Conservation (phyloP, 2,888 invertebrate species). For the Horisme vitalbata region DNA sequence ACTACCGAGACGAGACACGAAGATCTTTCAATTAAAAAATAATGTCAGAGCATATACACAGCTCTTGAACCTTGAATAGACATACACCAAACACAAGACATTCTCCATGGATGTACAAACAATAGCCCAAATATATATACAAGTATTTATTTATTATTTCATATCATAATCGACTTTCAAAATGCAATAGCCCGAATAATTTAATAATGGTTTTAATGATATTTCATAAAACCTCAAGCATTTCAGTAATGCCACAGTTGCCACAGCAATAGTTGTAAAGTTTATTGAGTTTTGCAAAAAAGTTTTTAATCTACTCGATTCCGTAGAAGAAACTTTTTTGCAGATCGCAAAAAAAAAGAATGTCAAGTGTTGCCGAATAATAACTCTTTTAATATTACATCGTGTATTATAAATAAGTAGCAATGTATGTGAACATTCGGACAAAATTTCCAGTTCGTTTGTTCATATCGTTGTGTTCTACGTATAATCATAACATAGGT, state of each 20-base stretch:
- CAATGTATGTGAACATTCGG: conserved; percentile 51
- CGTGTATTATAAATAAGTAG: conserved; percentile 75
- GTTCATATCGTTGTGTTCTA: conserved; percentile 54
- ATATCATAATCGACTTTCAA: conserved; percentile 46
- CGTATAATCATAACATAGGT: conserved; percentile 77
- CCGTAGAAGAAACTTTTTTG: conserved; percentile 41
- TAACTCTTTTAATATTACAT: conserved; percentile 79
- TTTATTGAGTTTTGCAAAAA: conserved; percentile 52
- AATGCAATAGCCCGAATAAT: conserved; percentile 77
- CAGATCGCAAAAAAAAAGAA: conserved; percentile 58
- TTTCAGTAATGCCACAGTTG: conserved; percentile 61
- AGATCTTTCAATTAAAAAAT: conserved; percentile 42
- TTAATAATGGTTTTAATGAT: conserved; percentile 54
- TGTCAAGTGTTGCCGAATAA: conserved; percentile 83
- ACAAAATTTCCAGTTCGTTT: conserved; percentile 31
- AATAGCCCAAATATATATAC: conserved; percentile 61
- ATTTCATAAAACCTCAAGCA: conserved; percentile 50
- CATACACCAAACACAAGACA: conserved; percentile 62
- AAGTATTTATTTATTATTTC: conserved; percentile 58
- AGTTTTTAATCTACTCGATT: conserved; percentile 29
- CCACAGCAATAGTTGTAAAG: conserved; percentile 74
- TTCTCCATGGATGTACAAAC: conserved; percentile 68
- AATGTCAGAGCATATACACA: conserved; percentile 41
- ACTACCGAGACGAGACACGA: conserved; percentile 54
- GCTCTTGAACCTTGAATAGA: conserved; percentile 54